Evolutionary conservation across 2,888 invertebrate species (phyloP).

Genomic region (Lydus trimaculatus): DNA sequence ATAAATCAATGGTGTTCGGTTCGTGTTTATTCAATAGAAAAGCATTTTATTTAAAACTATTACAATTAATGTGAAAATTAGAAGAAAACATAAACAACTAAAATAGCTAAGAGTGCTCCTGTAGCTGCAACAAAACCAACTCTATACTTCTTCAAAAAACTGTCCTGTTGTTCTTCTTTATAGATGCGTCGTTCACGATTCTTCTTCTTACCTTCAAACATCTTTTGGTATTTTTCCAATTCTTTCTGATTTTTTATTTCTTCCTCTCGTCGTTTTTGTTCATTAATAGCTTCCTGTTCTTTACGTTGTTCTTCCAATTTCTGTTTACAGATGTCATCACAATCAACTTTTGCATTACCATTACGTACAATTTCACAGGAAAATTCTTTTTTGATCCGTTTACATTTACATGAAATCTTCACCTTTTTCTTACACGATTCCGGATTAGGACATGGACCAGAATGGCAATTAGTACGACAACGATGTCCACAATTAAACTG

Average conservation of each 20-base stretch:
- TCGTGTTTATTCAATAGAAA: not conserved
- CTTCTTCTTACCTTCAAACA: constrained; percentile 73
- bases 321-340: constrained; percentile 70
- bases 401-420: constrained; percentile 80
- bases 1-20: not conserved
- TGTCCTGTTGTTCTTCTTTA: constrained; percentile 49
- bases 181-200: constrained; percentile 61
- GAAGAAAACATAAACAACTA: not conserved
- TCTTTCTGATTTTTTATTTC: constrained; percentile 75
- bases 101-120: not conserved
- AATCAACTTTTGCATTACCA: constrained; percentile 63
- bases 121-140: constrained; percentile 46
- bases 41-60: not conserved
- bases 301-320: constrained; percentile 66
- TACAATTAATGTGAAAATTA: constrained; percentile 10
- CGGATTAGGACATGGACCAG: constrained; percentile 71
- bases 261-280: constrained; percentile 68
- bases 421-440: constrained; percentile 81
- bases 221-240: constrained; percentile 78
- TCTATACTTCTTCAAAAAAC: constrained; percentile 61
- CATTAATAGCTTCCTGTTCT: constrained; percentile 64
- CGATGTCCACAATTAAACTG: constrained; percentile 87
- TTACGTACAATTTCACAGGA: constrained; percentile 69
- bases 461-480: constrained; percentile 77
- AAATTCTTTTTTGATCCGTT: constrained; percentile 76